phyloP scores from a whole-genome alignment of 2,888 invertebrate genomes.

The Oligia fasciuncula region DNA sequence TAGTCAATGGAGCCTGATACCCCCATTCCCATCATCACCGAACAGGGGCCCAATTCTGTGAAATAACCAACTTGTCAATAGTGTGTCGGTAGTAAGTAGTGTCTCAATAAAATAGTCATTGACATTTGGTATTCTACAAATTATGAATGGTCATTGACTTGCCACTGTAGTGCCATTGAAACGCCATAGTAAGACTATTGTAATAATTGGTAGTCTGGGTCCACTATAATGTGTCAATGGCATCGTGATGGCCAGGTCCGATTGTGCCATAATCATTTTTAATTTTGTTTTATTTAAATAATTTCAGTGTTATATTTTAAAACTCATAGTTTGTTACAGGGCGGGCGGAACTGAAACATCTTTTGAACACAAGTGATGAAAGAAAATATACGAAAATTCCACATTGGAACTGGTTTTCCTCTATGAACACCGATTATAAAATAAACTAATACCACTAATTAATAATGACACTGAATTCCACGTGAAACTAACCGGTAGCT shows the following conservation, averaged over 20 bases:
- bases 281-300: not conserved
- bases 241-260: too few species aligned
- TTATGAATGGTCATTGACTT: too few species aligned
- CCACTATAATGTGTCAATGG: too few species aligned
- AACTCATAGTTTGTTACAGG: not conserved
- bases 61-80: too few species aligned
- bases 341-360: slow-evolving; percentile 18
- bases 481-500: slow-evolving; percentile 63
- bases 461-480: slow-evolving; percentile 45
- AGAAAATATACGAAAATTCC: not conserved
- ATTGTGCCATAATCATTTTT: not conserved
- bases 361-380: not conserved
- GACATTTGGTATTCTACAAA: too few species aligned
- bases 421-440: not conserved
- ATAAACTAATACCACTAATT: slow-evolving; percentile 12
- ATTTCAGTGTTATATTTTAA: not conserved
- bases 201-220: too few species aligned
- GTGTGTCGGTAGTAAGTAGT: too few species aligned
- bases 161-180: too few species aligned
- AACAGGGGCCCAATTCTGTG: not conserved
- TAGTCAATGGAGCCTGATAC: not conserved
- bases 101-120: too few species aligned
- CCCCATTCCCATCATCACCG: not conserved
- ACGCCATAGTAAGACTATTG: too few species aligned
- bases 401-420: not conserved